Evolutionary conservation across 2,113 vertebrate species (phyloP).

Genomic region (Hyla sarda): DNA sequence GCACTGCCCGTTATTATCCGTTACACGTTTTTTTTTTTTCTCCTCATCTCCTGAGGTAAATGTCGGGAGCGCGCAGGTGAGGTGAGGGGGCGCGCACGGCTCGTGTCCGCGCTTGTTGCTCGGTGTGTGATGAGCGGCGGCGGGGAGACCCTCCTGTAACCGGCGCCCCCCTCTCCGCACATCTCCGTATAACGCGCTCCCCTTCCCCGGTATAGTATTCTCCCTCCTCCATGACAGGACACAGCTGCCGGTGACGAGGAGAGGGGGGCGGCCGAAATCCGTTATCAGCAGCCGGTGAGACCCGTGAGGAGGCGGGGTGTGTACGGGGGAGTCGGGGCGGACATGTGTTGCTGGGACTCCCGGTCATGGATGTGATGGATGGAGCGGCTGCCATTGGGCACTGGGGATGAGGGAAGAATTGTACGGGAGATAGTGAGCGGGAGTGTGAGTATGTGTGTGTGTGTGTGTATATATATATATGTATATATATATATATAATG

Average conservation of each 20-base stretch:
- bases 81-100: background rate
- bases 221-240: background rate
- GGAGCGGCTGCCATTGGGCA: background rate
- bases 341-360: slow-evolving; percentile 7
- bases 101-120: slow-evolving; percentile 26
- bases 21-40: background rate
- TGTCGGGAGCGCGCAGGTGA: slow-evolving; percentile 36
- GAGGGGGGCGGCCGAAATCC: slow-evolving; percentile 54
- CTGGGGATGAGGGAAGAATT: background rate
- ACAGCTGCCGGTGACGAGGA: slow-evolving; percentile 22
- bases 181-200: background rate
- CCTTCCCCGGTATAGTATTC: background rate
- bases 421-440: too few relatives aligned
- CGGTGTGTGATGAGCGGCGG: slow-evolving; percentile 32
- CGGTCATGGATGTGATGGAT: slow-evolving; percentile 24
- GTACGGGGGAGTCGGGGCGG: background rate
- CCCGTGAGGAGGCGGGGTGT: background rate
- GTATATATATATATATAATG: too few relatives aligned
- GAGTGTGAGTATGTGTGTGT: too few relatives aligned
- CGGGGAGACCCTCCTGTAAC: slow-evolving; percentile 30
- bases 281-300: slow-evolving; percentile 35
- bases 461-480: too few relatives aligned
- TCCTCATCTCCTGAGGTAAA: slow-evolving; percentile 32
- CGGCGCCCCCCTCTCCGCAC: slow-evolving; percentile 36
- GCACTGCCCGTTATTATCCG: background rate